These are phyloP conservation scores for Brachirus orientalis DNA, from an alignment of 2,113 vertebrate species.

Conservation along the genomic window DNA sequence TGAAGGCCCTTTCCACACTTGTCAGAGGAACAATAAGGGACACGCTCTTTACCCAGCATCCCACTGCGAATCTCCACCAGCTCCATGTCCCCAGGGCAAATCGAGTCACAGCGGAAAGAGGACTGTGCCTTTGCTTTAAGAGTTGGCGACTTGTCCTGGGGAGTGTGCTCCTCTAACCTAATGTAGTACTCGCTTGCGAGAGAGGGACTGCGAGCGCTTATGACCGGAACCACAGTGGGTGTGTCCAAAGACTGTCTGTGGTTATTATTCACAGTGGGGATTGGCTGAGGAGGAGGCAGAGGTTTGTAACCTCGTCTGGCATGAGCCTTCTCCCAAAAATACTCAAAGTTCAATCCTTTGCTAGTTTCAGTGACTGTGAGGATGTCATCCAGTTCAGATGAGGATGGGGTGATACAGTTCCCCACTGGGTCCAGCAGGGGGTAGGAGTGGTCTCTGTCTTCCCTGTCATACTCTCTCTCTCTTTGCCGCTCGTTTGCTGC, in stretches of 20 bases:
- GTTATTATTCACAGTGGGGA: slow-evolving; percentile 80
- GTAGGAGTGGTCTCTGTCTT: slow-evolving; percentile 81
- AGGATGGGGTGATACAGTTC: slow-evolving; percentile 77
- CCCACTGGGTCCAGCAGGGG: slow-evolving; percentile 86
- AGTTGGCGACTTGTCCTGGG: slow-evolving; percentile 81
- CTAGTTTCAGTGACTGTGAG: slow-evolving; percentile 93
- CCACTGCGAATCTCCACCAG: slow-evolving; percentile 81
- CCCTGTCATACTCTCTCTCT: slow-evolving; percentile 74
- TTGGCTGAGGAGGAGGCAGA: slow-evolving; percentile 80
- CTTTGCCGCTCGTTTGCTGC: slow-evolving; percentile 72
- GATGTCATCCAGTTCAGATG: slow-evolving; percentile 89
- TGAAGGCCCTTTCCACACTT: slow-evolving; percentile 68
- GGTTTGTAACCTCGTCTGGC: slow-evolving; percentile 85
- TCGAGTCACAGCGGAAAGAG: slow-evolving; percentile 44
- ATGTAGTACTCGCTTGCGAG: slow-evolving; percentile 94
- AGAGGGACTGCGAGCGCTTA: slow-evolving; percentile 92
- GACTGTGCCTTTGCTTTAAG: slow-evolving; percentile 69
- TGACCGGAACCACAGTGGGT: slow-evolving; percentile 91
- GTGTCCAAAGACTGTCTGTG: slow-evolving; percentile 88
- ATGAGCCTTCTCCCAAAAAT: slow-evolving; percentile 92
- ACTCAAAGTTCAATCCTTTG: slow-evolving; percentile 93
- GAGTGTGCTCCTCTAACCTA: slow-evolving; percentile 89
- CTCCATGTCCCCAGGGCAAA: slow-evolving; percentile 79
- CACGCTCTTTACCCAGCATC: slow-evolving; percentile 73
- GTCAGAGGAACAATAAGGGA: slow-evolving; percentile 69